These are phyloP conservation scores for Dioctria linearis DNA, from an alignment of 2,888 invertebrate species.

Conservation along the genomic window DNA sequence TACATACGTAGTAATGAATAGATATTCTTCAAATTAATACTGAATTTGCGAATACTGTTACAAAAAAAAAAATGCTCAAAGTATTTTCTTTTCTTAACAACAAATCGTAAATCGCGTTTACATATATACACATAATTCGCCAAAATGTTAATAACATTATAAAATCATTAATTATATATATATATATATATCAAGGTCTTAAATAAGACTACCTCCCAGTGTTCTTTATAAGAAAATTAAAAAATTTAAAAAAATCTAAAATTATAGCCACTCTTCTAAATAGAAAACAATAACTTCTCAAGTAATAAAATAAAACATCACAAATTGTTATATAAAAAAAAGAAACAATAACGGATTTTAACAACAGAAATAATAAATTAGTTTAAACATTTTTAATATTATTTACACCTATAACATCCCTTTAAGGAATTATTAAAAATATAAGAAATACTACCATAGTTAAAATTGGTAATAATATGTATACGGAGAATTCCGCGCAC, in stretches of 20 bases:
- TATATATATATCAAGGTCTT: slow-evolving; percentile 27
- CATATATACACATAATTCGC: background rate
- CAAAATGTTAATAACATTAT: slow-evolving; percentile 43
- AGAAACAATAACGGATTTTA: slow-evolving; percentile 49
- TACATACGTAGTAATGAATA: slow-evolving; percentile 18
- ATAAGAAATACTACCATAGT: slow-evolving; percentile 34
- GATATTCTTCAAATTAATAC: slow-evolving; percentile 28
- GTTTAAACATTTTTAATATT: slow-evolving; percentile 47
- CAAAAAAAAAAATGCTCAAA: background rate
- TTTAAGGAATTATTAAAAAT: slow-evolving; percentile 28
- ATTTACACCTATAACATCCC: slow-evolving; percentile 48
- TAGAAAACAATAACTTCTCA: slow-evolving; percentile 39
- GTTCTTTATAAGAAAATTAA: slow-evolving; percentile 28
- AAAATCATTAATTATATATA: slow-evolving; percentile 13
- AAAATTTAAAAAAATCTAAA: slow-evolving; percentile 13
- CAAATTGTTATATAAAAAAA: slow-evolving; percentile 39
- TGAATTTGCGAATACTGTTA: slow-evolving; percentile 11
- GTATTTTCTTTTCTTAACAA: background rate
- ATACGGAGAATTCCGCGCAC: slow-evolving; percentile 18
- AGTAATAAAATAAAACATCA: slow-evolving; percentile 50
- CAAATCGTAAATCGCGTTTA: background rate
- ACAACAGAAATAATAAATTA: slow-evolving; percentile 53
- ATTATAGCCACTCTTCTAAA: slow-evolving; percentile 47
- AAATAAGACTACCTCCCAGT: slow-evolving; percentile 44
- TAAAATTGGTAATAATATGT: slow-evolving; percentile 28